These are phyloP conservation scores for Anthopleura sola DNA, from an alignment of 64 coral and sea anemone species.

Conservation along the genomic window DNA sequence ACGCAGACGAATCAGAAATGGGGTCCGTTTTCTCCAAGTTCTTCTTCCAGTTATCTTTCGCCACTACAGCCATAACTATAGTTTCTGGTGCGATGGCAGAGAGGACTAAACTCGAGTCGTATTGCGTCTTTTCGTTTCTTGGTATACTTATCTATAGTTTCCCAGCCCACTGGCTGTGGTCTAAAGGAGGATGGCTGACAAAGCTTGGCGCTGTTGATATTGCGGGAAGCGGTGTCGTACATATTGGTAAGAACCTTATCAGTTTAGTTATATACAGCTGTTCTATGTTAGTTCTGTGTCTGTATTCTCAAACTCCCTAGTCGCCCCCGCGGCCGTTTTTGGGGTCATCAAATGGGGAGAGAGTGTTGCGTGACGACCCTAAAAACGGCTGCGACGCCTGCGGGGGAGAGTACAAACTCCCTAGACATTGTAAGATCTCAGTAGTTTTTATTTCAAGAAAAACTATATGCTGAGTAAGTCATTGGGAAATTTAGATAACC, in stretches of 20 bases:
- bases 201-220: slow-evolving; percentile 54
- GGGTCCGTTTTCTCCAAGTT: slow-evolving; percentile 52
- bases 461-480: no score
- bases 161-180: slow-evolving; percentile 65
- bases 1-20: slow-evolving; percentile 53
- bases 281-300: background rate
- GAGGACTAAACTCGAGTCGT: slow-evolving; percentile 57
- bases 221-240: slow-evolving; percentile 47
- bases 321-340: no score
- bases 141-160: slow-evolving; percentile 59
- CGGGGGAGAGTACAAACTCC: no score
- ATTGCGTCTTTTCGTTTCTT: slow-evolving; percentile 58
- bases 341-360: no score
- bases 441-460: no score
- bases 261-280: background rate
- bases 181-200: slow-evolving; percentile 44
- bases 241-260: slow-evolving; percentile 12
- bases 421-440: no score
- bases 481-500: no score
- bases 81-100: slow-evolving; percentile 73
- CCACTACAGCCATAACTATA: slow-evolving; percentile 62
- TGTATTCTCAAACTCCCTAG: background rate
- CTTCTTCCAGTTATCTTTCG: slow-evolving; percentile 67
- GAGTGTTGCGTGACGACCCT: no score
- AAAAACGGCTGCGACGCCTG: no score